Percentiles rank a stretch among this genome's conserved stretches.
Conservation (phyloP, 1,140 invertebrate species). For the Aphaenogaster floridana region DNA sequence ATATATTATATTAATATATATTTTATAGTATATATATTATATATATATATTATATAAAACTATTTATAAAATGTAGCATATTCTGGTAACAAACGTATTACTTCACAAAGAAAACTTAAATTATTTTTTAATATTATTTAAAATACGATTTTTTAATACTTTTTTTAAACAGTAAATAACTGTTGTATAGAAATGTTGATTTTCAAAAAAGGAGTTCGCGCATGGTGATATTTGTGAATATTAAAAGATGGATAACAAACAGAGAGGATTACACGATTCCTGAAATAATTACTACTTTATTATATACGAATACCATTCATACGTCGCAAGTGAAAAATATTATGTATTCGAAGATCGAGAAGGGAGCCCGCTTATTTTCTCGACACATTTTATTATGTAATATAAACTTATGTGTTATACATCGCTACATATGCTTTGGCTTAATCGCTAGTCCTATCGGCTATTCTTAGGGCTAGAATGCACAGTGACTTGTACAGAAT, state of each 20-base stretch:
- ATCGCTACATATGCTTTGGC: conserved; percentile 83
- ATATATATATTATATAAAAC: not conserved
- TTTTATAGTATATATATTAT: not conserved
- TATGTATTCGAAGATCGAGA: conserved; percentile 71
- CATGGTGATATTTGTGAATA: not conserved
- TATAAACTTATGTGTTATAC: conserved; percentile 86
- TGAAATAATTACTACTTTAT: conserved; percentile 75
- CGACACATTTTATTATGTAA: conserved; percentile 86
- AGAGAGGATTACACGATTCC: conserved; percentile 51
- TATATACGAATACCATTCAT: conserved; percentile 73
- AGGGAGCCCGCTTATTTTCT: conserved; percentile 76
- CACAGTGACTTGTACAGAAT: conserved; percentile 84
- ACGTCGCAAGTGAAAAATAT: conserved; percentile 77
- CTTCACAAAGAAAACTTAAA: not conserved
- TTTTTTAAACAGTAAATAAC: conserved; percentile 12
- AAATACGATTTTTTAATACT: not conserved
- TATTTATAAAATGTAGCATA: conserved; percentile 4
- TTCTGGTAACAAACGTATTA: not conserved
- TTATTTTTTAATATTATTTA: conserved; percentile 38
- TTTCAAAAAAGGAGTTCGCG: not conserved
- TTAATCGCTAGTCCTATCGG: conserved; percentile 82
- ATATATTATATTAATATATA: not conserved
- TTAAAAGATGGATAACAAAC: conserved; percentile 32
- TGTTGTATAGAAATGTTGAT: not conserved
- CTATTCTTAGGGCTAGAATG: conserved; percentile 84